Evolutionary conservation across 2,888 invertebrate species (phyloP).

Genomic region (Spodoptera exigua): DNA sequence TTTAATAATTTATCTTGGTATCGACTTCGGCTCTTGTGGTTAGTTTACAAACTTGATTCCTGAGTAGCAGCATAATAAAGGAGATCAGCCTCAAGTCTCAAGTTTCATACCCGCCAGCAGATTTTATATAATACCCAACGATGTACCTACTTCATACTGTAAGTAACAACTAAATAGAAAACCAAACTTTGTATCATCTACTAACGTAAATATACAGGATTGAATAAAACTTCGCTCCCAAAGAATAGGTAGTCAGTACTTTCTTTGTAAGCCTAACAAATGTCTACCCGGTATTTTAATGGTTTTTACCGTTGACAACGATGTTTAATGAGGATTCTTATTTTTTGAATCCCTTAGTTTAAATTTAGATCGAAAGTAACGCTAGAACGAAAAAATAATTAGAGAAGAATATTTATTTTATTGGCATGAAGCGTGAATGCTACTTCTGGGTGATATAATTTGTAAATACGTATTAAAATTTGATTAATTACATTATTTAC

Average conservation of each 20-base stretch:
- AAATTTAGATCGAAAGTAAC: not conserved
- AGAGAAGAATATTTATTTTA: not conserved
- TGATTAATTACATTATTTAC: conserved; percentile 16
- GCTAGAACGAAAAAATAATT: not conserved
- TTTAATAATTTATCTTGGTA: not conserved
- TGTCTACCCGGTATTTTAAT: conserved; percentile 42
- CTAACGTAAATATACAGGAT: conserved; percentile 19
- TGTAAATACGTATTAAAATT: conserved; percentile 4
- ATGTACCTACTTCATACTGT: conserved; percentile 2
- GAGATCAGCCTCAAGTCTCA: not conserved
- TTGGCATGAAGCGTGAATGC: not conserved
- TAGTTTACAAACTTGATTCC: conserved; percentile 7
- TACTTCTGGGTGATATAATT: not conserved
- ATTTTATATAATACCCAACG: conserved; percentile 6
- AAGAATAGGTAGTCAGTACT: conserved; percentile 12
- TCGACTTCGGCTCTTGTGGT: conserved; percentile 1
- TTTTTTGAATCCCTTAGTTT: not conserved
- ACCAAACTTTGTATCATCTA: conserved; percentile 8
- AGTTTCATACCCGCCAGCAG: conserved; percentile 9
- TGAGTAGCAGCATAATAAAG: conserved; percentile 9
- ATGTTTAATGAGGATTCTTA: conserved; percentile 14
- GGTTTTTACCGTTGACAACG: conserved; percentile 18
- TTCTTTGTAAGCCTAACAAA: conserved; percentile 31
- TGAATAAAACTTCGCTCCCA: conserved; percentile 14
- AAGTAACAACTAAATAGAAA: conserved; percentile 9